These are phyloP conservation scores for Callipepla californica DNA, from an alignment of 2,113 vertebrate species.

Conservation along the genomic window DNA sequence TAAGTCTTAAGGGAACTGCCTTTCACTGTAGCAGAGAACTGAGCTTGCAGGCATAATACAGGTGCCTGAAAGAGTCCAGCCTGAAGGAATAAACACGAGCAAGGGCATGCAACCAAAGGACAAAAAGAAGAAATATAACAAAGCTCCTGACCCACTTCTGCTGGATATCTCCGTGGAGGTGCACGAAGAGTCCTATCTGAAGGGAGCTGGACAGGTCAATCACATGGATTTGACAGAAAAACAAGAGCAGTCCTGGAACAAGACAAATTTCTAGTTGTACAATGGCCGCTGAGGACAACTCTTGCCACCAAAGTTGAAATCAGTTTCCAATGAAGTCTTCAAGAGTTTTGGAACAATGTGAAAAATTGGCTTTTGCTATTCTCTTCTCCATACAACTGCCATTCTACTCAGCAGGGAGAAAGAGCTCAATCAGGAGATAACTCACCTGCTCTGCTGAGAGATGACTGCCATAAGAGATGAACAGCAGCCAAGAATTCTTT, in stretches of 20 bases:
- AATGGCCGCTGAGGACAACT: not conserved
- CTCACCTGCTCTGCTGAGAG: slow-evolving; percentile 7
- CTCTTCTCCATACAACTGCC: not conserved
- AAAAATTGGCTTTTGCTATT: not conserved
- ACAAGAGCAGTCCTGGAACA: not conserved
- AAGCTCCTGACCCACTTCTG: not conserved
- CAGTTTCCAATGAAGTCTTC: slow-evolving; percentile 40
- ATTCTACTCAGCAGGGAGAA: slow-evolving; percentile 25
- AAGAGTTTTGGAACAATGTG: not conserved
- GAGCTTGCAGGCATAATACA: slow-evolving; percentile 33
- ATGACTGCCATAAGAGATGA: slow-evolving; percentile 18
- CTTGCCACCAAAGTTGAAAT: not conserved
- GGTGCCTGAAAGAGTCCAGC: slow-evolving; percentile 31
- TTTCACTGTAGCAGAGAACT: not conserved
- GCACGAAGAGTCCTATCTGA: not conserved
- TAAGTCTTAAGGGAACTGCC: slow-evolving; percentile 40
- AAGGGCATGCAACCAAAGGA: not conserved
- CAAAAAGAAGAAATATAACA: not conserved
- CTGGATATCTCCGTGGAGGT: not conserved
- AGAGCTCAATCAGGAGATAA: not conserved
- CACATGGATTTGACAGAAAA: not conserved
- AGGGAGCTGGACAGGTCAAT: not conserved
- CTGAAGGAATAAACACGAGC: slow-evolving; percentile 1
- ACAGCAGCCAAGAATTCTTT: not conserved
- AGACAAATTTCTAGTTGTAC: not conserved